These are phyloP conservation scores for Ptilonorhynchus violaceus DNA, from an alignment of 2,113 vertebrate genomes.

Conservation along the genomic window DNA sequence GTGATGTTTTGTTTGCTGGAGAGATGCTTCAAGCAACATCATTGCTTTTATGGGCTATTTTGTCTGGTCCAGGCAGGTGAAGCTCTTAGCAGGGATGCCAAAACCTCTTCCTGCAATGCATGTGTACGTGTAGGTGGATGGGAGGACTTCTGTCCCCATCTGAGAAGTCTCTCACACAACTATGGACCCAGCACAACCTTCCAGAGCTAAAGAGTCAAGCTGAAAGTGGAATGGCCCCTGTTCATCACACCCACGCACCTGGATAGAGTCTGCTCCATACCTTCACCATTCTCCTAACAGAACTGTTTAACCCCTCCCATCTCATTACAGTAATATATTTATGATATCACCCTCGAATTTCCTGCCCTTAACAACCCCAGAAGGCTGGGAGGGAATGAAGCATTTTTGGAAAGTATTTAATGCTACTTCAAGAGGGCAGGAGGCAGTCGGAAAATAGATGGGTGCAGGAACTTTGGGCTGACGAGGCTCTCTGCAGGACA, in stretches of 20 bases:
- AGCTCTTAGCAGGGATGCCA: not conserved
- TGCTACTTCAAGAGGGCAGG: not conserved
- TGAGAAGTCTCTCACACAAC: not conserved
- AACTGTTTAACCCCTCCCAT: slow-evolving; percentile 42
- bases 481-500: not conserved
- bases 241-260: slow-evolving; percentile 30
- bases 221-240: not conserved
- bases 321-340: slow-evolving; percentile 53
- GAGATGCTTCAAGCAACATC: not conserved
- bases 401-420: slow-evolving; percentile 3
- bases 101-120: not conserved
- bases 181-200: not conserved
- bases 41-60: not conserved
- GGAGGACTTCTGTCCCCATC: not conserved
- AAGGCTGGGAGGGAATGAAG: slow-evolving; percentile 35
- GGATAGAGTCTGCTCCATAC: not conserved
- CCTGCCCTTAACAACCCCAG: slow-evolving; percentile 47
- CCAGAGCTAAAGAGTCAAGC: not conserved
- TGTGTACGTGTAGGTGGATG: accelerated
- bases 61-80: not conserved
- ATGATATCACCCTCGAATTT: slow-evolving; percentile 53
- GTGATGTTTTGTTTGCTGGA: not conserved
- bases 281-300: not conserved
- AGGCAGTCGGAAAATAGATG: not conserved
- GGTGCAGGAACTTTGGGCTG: not conserved